Base-by-base conservation (phyloP, 2,113 vertebrate species). In the Cryptotis parvus region DNA sequence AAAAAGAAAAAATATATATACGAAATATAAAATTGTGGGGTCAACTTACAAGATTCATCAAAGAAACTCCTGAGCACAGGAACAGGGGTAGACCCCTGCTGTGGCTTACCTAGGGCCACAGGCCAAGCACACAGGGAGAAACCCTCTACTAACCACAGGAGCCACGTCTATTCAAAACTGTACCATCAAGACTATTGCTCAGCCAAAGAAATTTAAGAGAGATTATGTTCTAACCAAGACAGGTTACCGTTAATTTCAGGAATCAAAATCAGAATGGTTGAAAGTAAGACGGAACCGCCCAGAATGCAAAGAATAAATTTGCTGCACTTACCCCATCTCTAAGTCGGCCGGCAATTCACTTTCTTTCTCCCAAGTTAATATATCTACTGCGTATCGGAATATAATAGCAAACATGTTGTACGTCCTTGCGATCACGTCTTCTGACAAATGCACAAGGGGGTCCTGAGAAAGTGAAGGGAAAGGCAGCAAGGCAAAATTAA, bases 361-460 rank as follows among this genome's bases (percentile, higher is more conserved):
- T 96, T 99, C 99, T 90, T 99, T 99, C 27, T 99, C 98, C 99
- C 99, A 99, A 29, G 99, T 99, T 95, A 99, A 94, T 98, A 99
- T 98, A 94, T 99, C 98, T 81, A 99, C 99, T 22, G 99, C 98
- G n/a, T 99, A 99, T 84, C 98, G 99, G 97, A 99, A 98, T 73
- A 99, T 96, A 89, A 99, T 98, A 83, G 98, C 97, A 98, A 99
- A 99, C 93, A 99, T 98, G 89, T 98, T 99, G 84, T 98, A 99
- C 72, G 98, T 97, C 95, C 99, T 98, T 86, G 98, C 98, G 74
- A 99, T 98, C 98, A 99, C 97, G 88, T 99, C 99, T 95, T 98
- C 97, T 10, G 99, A 98, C 43, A 99, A 97, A 90, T 98, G 98
- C 70, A 98, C 96, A 49, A 99, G 97, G 35, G 99, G 99, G 96